Evolutionary conservation across 2,113 vertebrate genomes (phyloP).

Genomic region (Sterrhoptilus dennistouni): DNA sequence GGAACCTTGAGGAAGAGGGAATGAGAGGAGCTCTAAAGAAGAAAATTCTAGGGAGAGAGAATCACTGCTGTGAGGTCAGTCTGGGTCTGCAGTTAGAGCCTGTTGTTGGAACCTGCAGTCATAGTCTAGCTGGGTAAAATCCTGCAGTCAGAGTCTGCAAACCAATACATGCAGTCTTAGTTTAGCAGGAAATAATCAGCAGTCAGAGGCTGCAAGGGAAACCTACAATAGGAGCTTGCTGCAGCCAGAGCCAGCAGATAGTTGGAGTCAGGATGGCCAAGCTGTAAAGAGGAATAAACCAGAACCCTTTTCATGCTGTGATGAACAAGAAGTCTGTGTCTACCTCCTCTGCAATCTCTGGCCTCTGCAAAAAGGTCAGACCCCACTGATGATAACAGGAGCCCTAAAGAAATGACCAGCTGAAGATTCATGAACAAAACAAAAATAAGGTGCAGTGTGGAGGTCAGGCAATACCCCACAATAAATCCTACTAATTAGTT

Average conservation of each 20-base stretch:
- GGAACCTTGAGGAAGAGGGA: background rate
- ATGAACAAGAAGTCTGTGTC: background rate
- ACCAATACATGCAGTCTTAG: background rate
- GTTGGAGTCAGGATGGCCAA: background rate
- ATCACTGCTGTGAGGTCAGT: background rate
- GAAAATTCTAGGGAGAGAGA: background rate
- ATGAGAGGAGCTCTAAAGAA: background rate
- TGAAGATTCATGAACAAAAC: background rate
- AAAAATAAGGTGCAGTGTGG: background rate
- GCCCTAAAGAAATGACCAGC: background rate
- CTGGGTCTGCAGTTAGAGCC: background rate
- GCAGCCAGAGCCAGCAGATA: background rate
- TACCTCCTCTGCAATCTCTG: no score
- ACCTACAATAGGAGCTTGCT: background rate
- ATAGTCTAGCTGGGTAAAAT: background rate
- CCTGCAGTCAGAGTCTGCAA: background rate
- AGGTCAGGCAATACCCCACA: accelerated
- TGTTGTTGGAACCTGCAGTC: background rate
- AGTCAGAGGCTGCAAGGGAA: background rate
- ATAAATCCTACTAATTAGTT: background rate
- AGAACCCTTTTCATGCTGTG: background rate
- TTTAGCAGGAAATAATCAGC: background rate
- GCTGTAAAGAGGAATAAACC: background rate
- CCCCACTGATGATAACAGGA: background rate
- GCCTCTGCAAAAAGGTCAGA: background rate